Evolutionary conservation across 2,797 vertebrate genomes (phyloP).

Genomic region (Gallinago solitaria): DNA sequence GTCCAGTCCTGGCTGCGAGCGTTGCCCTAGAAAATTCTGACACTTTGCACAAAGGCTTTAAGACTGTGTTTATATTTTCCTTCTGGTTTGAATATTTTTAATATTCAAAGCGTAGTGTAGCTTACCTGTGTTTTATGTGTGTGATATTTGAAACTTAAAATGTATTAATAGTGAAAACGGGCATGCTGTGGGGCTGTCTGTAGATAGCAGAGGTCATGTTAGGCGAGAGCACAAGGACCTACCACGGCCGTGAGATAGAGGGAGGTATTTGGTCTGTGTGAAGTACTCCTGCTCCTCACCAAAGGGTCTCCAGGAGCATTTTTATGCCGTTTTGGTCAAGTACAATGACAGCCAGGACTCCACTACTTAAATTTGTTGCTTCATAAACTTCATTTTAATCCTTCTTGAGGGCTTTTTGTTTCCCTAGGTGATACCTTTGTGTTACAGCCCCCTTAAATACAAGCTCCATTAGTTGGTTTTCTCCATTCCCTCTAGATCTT

Average conservation of each 20-base stretch:
- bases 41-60: not conserved
- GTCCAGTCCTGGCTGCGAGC: not conserved
- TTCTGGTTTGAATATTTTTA: not conserved
- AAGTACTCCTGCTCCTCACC: not conserved
- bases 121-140: not conserved
- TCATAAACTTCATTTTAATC: not conserved
- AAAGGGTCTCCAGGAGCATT: accelerated
- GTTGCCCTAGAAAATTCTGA: not conserved
- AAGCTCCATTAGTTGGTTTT: not conserved
- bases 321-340: not conserved
- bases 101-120: not conserved
- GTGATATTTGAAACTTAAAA: not conserved
- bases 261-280: not conserved
- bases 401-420: not conserved
- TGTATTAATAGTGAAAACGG: not conserved
- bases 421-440: accelerated
- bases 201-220: not conserved
- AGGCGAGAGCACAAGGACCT: not conserved
- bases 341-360: not conserved
- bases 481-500: not conserved
- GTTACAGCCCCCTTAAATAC: not conserved
- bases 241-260: not conserved
- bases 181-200: not conserved
- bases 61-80: not conserved
- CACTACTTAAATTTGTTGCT: not conserved